Conservation (phyloP, 92 coral and sea anemone species). For the Porites cylindrica region DNA sequence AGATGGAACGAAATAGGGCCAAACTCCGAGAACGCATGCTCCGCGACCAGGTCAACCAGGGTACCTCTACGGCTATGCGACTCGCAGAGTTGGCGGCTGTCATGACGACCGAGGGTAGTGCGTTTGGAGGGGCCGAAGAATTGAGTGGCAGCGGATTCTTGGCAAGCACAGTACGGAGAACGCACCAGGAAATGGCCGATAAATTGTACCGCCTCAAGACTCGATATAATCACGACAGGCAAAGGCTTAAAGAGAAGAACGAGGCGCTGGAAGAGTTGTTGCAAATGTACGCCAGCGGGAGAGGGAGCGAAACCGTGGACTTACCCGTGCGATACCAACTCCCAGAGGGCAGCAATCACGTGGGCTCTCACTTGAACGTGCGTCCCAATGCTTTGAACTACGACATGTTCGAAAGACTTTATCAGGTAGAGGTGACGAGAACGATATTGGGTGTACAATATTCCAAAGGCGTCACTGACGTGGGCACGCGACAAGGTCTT, state of each 20-base stretch:
- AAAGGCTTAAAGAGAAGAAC: neutral
- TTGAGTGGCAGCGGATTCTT: slow-evolving; percentile 6
- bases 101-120: neutral
- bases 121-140: neutral
- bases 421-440: neutral
- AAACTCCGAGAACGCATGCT: slow-evolving; percentile 7
- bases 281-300: neutral
- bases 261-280: neutral
- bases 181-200: slow-evolving; percentile 3
- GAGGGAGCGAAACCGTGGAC: neutral
- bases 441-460: neutral
- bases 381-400: slow-evolving; percentile 13
- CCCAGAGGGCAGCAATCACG: neutral
- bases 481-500: neutral
- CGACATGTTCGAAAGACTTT: neutral
- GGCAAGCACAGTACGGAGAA: neutral
- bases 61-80: neutral
- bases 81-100: neutral
- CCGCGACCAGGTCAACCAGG: slow-evolving; percentile 14
- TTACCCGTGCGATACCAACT: neutral
- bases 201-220: neutral
- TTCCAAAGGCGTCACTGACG: neutral
- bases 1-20: neutral
- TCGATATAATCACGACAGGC: neutral
- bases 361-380: neutral